A percentile compares a stretch with the other conserved stretches of the same genome.
These are phyloP conservation scores for Acipenser oxyrinchus DNA, from an alignment of 2,797 vertebrate species.

Conservation along the genomic window DNA sequence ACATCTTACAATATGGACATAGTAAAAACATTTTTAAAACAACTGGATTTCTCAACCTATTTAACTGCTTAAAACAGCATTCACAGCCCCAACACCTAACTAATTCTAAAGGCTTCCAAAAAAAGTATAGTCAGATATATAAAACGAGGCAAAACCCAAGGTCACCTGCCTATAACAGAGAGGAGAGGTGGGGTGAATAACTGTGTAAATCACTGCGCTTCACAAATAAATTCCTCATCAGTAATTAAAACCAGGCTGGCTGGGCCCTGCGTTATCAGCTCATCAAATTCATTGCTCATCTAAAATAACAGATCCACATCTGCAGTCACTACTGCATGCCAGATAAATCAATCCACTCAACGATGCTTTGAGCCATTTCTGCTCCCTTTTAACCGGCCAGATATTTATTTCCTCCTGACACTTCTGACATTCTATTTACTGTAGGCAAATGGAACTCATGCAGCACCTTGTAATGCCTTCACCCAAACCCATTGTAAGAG, in stretches of 20 bases:
- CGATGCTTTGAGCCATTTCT: conserved; percentile 66
- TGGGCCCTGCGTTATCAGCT: conserved; percentile 66
- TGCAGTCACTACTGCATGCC: conserved; percentile 68
- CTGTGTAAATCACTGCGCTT: conserved; percentile 62
- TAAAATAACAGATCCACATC: conserved; percentile 74
- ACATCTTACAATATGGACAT: too few relatives aligned
- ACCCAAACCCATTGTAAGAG: conserved; percentile 62
- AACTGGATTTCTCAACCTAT: too few relatives aligned
- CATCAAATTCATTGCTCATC: conserved; percentile 71
- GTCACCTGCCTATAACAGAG: conserved; percentile 68
- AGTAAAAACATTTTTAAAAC: too few relatives aligned
- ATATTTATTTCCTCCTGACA: conserved; percentile 76
- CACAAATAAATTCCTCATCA: conserved; percentile 72
- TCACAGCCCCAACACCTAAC: too few relatives aligned
- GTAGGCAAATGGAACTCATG: conserved; percentile 74
- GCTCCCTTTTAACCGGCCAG: conserved; percentile 67
- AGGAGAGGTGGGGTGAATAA: conserved; percentile 24
- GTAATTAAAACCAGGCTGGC: conserved; percentile 77
- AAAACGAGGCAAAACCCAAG: conserved; percentile 57
- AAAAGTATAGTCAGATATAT: neutral
- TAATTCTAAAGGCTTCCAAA: conserved; percentile 11
- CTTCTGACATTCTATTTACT: conserved; percentile 78
- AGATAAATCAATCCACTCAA: conserved; percentile 73
- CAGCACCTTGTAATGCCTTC: conserved; percentile 68
- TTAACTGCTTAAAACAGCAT: too few relatives aligned